phyloP scores from a whole-genome alignment of 2,888 invertebrate species.

The Arrhopalites spinosus region DNA sequence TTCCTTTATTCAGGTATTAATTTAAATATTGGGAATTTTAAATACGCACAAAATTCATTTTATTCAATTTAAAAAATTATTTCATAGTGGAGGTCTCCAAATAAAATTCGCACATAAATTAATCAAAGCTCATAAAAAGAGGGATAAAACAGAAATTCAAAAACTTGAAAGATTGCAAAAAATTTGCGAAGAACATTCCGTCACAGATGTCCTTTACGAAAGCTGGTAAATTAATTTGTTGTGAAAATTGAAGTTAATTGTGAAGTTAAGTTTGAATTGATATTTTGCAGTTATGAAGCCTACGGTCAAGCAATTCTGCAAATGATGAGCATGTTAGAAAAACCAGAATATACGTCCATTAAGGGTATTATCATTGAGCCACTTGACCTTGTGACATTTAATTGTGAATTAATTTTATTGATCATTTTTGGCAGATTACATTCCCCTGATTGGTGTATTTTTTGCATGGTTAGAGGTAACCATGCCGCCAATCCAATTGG shows the following conservation, averaged over 20 bases:
- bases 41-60: background rate
- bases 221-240: too few relatives aligned
- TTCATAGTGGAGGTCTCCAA: background rate
- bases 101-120: background rate
- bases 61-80: too few relatives aligned
- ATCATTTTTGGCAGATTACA: conserved; percentile 9
- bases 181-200: conserved; percentile 29
- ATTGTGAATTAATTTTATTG: too few relatives aligned
- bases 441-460: conserved; percentile 10
- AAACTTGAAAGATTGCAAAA: background rate
- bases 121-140: background rate
- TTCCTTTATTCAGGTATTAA: conserved; percentile 26
- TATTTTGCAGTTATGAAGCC: conserved; percentile 4
- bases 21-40: too few relatives aligned
- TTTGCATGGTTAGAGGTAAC: conserved; percentile 3
- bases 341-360: too few relatives aligned
- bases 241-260: too few relatives aligned
- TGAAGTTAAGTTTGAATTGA: too few relatives aligned
- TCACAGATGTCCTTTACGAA: conserved; percentile 17
- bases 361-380: too few relatives aligned
- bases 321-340: conserved; percentile 6
- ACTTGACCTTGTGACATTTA: too few relatives aligned
- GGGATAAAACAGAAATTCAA: background rate
- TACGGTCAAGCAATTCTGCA: conserved; percentile 14
- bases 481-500: conserved; percentile 6